phyloP scores from a whole-genome alignment of 2,888 invertebrate species.

The Trypoxylon attenuatum region DNA sequence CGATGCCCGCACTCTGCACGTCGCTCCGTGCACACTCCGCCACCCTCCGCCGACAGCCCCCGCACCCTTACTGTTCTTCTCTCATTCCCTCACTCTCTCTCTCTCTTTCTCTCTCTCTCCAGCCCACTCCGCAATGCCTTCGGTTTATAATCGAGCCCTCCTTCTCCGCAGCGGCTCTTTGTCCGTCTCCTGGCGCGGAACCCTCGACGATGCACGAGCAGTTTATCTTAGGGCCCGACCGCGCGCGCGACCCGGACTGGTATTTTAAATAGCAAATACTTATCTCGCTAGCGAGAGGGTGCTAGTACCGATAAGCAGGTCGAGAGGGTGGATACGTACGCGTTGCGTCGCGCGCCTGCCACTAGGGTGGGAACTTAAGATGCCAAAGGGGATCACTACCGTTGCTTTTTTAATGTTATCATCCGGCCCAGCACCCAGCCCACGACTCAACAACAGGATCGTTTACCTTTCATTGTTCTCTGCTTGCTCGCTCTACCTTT shows the following conservation, averaged over 20 bases:
- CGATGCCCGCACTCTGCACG: not conserved
- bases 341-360: constrained; percentile 10
- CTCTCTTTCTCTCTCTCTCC: not conserved
- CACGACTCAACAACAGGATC: not conserved
- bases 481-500: not conserved
- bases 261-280: constrained; percentile 73
- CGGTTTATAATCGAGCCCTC: constrained; percentile 71
- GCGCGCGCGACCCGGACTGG: constrained; percentile 56
- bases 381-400: constrained; percentile 9
- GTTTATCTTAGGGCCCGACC: constrained; percentile 69
- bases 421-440: not conserved
- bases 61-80: constrained; percentile 5
- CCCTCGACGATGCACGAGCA: constrained; percentile 58
- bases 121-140: constrained; percentile 32
- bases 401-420: constrained; percentile 7
- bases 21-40: constrained; percentile 53
- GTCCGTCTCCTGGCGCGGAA: too few species aligned
- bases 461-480: not conserved
- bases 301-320: constrained; percentile 49
- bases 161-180: too few species aligned
- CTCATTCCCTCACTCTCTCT: not conserved
- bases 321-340: constrained; percentile 44
- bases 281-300: constrained; percentile 50
- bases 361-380: constrained; percentile 33
- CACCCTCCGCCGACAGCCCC: constrained; percentile 40